These are phyloP conservation scores for Spisula subtruncata DNA, from an alignment of 2,888 invertebrate genomes.

Conservation along the genomic window DNA sequence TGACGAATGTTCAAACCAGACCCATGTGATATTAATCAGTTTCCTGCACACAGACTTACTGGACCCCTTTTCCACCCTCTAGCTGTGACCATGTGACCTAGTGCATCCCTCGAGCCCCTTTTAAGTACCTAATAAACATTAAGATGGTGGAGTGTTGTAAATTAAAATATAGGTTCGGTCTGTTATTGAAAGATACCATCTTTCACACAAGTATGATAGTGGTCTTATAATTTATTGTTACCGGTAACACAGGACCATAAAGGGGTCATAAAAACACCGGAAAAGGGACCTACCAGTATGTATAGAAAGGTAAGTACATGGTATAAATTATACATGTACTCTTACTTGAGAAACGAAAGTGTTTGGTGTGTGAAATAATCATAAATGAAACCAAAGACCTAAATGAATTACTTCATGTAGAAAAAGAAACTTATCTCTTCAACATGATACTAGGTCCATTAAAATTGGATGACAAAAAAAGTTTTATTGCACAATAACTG, in stretches of 20 bases:
- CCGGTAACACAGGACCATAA: neutral
- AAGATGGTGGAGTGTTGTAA: neutral
- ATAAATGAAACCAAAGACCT: no score
- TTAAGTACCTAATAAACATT: neutral
- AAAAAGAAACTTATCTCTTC: no score
- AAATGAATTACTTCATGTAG: no score
- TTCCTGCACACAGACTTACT: neutral
- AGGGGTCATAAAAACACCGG: neutral
- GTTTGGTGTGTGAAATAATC: no score
- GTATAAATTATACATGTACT: no score
- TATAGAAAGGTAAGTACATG: neutral
- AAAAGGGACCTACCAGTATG: neutral
- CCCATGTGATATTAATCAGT: neutral
- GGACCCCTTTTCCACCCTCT: neutral
- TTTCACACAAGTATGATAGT: neutral
- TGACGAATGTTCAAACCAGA: neutral
- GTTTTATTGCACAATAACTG: no score
- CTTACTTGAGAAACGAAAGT: no score
- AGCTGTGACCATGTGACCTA: neutral
- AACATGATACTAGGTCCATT: no score
- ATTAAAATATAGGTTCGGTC: neutral
- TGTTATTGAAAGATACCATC: neutral
- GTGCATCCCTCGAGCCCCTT: neutral
- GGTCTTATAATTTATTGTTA: neutral
- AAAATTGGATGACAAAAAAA: no score